Conservation (phyloP, 2,888 invertebrate genomes). For the Leptinotarsa juncta region DNA sequence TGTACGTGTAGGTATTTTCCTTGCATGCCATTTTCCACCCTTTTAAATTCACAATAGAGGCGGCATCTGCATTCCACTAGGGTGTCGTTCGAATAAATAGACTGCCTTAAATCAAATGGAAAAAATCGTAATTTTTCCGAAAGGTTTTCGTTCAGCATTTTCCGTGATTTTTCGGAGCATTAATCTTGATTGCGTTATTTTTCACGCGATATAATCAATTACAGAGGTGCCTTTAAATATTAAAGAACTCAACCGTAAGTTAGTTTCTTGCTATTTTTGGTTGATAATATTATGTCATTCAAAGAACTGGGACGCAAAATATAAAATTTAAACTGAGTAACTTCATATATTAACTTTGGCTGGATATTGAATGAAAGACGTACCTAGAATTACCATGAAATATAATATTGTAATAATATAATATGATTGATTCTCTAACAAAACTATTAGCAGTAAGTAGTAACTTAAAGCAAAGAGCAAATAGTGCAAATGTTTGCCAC, state of each 20-base stretch:
- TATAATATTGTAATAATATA: too few relatives aligned
- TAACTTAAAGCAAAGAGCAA: too few relatives aligned
- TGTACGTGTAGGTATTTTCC: slow-evolving; percentile 10
- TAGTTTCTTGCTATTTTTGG: not conserved
- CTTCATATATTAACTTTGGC: too few relatives aligned
- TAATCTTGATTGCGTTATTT: slow-evolving; percentile 7
- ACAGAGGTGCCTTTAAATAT: not conserved
- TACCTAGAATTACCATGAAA: too few relatives aligned
- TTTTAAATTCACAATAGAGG: slow-evolving; percentile 18
- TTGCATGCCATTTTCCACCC: slow-evolving; percentile 29
- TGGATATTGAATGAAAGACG: too few relatives aligned
- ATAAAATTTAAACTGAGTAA: too few relatives aligned
- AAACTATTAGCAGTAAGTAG: too few relatives aligned
- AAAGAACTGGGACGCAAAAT: too few relatives aligned
- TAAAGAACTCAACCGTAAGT: not conserved
- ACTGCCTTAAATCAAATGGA: slow-evolving; percentile 24
- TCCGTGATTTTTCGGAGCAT: slow-evolving; percentile 1
- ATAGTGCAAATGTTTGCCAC: too few relatives aligned
- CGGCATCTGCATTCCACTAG: slow-evolving; percentile 6
- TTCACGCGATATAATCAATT: slow-evolving; percentile 1
- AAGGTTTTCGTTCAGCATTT: slow-evolving; percentile 16
- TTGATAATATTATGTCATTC: too few relatives aligned
- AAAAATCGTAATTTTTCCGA: slow-evolving; percentile 8
- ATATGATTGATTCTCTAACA: too few relatives aligned
- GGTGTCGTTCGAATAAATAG: slow-evolving; percentile 13